A percentile compares a stretch with the other conserved stretches of the same genome.
These are phyloP conservation scores for Drosophila navojoa DNA, from an alignment of 1,140 invertebrate species.

Conservation along the genomic window DNA sequence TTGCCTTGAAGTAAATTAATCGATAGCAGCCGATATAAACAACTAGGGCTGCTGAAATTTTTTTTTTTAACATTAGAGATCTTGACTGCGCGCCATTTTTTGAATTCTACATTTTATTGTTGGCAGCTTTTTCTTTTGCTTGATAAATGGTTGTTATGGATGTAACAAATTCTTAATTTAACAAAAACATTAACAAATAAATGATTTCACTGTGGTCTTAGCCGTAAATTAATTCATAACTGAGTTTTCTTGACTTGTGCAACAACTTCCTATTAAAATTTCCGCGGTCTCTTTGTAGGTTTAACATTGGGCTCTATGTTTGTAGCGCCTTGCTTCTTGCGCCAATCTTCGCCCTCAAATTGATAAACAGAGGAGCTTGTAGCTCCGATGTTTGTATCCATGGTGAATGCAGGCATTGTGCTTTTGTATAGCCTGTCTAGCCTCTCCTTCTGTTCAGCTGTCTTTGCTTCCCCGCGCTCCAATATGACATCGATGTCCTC, in stretches of 20 bases:
- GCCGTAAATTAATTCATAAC: neutral
- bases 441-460: conserved; percentile 96
- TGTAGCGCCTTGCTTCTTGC: conserved; percentile 94
- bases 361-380: conserved; percentile 92
- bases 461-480: conserved; percentile 95
- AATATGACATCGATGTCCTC: conserved; percentile 99
- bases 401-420: conserved; percentile 96
- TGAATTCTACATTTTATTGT: no score
- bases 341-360: conserved; percentile 96
- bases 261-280: conserved; percentile 81
- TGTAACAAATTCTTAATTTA: no score
- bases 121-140: no score
- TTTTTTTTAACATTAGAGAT: no score
- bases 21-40: conserved; percentile 12
- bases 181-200: no score
- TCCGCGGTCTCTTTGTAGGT: conserved; percentile 98
- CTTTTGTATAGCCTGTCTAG: conserved; percentile 95
- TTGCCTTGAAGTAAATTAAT: conserved; percentile 29
- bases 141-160: no score
- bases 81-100: neutral
- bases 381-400: conserved; percentile 93
- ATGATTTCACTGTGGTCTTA: no score
- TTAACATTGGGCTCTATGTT: conserved; percentile 95
- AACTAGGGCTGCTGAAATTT: neutral
- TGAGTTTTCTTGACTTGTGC: neutral